Evolutionary conservation across 2,113 vertebrate genomes (phyloP), one percentile per base, ranked within the genome.

Genomic region (Crotophaga sulcirostris): DNA sequence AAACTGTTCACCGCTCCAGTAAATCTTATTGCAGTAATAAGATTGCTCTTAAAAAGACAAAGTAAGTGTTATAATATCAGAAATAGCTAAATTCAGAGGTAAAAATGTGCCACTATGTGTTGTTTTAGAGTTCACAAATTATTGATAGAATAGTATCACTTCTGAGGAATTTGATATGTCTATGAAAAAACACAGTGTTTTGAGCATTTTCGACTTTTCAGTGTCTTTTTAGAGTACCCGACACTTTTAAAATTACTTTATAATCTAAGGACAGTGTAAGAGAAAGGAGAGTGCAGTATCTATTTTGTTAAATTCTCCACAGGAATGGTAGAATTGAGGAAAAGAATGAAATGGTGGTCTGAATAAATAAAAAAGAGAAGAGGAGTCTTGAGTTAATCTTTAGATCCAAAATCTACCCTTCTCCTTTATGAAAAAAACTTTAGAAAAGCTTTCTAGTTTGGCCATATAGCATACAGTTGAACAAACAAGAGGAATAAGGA

Each of bases 171-270:
- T 95, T 87, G 34, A 52, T 93, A 75, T 74, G 59, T 87, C 87
- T 96, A 16, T 64, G 81, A 94, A 96, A 97, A 97, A 95, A 33
- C 66, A 75, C 81, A 95, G 77, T 93, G 88, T 89, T 96, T 97
- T 88, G 77, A 95, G 60, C 62, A 86, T 84, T 94, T 68, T 93
- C 34, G 92, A 89, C 47, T 74, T 87, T 96, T 96, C 86, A 47
- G 68, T 90, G 67, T 90, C 77, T 91, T 96, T 96, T 89, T 76
- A 88, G 75, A 62, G 70, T 44, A 92, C 52, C 34, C 55, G 38
- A 92, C 87, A 77, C 77, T 84, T 96, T 87, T 55, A 67, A 90
- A 94, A 93, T 87, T 84, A 91, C 38, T 45, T 87, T 94, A 73
- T n/a, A 90, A 84, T 84, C 66, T 69, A 97, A 72, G 75, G 94